A percentile compares a stretch with the other conserved stretches of the same genome.
Evolutionary conservation across 2,888 invertebrate genomes (phyloP).

Genomic region (Nomada ruficornis): DNA sequence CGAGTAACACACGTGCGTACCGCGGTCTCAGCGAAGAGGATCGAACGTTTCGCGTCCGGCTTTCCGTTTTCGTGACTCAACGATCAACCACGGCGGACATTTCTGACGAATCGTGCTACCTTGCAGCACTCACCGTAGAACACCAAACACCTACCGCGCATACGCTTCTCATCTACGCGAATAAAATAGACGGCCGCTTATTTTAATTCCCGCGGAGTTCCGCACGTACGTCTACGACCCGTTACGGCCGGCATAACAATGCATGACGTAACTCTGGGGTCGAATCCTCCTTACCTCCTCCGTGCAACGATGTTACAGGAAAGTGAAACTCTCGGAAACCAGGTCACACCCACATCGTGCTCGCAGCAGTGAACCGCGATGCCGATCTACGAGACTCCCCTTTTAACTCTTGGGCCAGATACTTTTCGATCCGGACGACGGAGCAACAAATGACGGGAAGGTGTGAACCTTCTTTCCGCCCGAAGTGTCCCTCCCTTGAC

Average conservation of each 20-base stretch:
- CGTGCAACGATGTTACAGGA: slow-evolving; percentile 81
- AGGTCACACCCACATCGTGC: slow-evolving; percentile 84
- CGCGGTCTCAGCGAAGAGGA: slow-evolving; percentile 25
- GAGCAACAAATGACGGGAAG: slow-evolving; percentile 21
- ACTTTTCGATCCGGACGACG: slow-evolving; percentile 53
- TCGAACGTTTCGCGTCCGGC: slow-evolving; percentile 21
- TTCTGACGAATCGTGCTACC: neutral
- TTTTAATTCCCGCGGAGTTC: slow-evolving; percentile 79
- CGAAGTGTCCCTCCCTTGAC: neutral
- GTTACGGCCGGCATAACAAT: slow-evolving; percentile 83
- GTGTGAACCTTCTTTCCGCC: slow-evolving; percentile 4
- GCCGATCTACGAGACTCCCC: slow-evolving; percentile 70
- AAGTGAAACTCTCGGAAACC: slow-evolving; percentile 84
- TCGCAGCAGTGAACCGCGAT: slow-evolving; percentile 72
- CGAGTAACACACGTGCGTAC: neutral
- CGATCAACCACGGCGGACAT: neutral
- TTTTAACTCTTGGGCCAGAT: slow-evolving; percentile 62
- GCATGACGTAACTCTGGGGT: slow-evolving; percentile 81
- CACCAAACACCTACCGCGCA: neutral
- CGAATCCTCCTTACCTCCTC: slow-evolving; percentile 82
- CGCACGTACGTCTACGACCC: slow-evolving; percentile 77
- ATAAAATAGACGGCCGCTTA: slow-evolving; percentile 60
- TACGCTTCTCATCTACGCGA: slow-evolving; percentile 25
- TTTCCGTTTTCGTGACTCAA: slow-evolving; percentile 41
- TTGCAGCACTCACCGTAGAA: neutral